Conservation (phyloP, 2,113 vertebrate species). For the Todiramphus chloris region DNA sequence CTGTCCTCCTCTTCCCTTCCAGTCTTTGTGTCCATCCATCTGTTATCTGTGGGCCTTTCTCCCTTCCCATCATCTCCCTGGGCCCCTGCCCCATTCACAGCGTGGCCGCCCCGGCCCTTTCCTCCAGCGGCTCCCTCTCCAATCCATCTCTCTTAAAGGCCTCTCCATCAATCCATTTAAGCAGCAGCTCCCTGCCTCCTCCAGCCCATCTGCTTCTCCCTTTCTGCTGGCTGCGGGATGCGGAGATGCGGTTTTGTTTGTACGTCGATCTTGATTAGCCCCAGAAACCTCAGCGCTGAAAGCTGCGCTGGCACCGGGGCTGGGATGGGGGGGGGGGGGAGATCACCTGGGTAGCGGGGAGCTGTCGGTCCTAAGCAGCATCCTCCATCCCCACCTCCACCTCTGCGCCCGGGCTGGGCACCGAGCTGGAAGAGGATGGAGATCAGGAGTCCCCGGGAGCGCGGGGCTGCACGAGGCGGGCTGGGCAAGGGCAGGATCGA, state of each 20-base stretch:
- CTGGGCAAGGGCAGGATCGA: no score
- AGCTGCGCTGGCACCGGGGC: not conserved
- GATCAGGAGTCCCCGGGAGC: not conserved
- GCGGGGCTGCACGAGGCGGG: not conserved
- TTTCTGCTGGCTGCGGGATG: not conserved
- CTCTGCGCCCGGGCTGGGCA: not conserved
- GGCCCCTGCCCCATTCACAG: conserved; percentile 59
- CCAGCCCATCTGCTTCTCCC: conserved; percentile 56
- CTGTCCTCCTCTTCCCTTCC: conserved; percentile 73
- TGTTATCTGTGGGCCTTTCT: conserved; percentile 70
- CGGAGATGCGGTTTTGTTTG: not conserved
- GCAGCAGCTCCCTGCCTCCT: conserved; percentile 34
- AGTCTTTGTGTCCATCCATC: conserved; percentile 81
- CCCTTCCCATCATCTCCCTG: conserved; percentile 43
- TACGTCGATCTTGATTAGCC: conserved; percentile 19
- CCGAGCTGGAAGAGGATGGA: not conserved
- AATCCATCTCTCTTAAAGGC: conserved; percentile 32
- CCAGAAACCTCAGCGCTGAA: not conserved
- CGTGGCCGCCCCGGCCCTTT: not conserved
- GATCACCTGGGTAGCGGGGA: not conserved
- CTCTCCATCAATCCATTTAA: conserved; percentile 5
- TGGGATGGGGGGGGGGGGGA: not conserved
- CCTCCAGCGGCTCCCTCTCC: conserved; percentile 37
- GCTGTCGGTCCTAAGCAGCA: not conserved
- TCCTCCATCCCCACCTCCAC: not conserved